These are phyloP conservation scores for Manacus vitellinus DNA, from an alignment of 2,113 vertebrate genomes.

Conservation along the genomic window DNA sequence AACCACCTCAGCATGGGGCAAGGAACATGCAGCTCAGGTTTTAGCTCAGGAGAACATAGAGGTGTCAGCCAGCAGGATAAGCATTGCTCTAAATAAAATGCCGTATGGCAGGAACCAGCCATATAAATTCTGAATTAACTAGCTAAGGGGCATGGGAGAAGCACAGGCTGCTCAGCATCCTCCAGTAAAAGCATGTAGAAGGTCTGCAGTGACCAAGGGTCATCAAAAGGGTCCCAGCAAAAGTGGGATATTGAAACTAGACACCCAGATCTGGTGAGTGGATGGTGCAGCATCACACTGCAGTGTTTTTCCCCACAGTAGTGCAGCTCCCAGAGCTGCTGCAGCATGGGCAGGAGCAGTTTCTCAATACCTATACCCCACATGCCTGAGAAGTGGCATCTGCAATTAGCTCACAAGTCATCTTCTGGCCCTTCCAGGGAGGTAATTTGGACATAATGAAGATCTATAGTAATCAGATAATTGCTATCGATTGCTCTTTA, in stretches of 20 bases:
- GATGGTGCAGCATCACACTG: fast-evolving
- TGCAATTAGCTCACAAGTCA: constrained; percentile 53
- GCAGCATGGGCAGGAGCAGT: fast-evolving
- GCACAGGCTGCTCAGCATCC: fast-evolving
- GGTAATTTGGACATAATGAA: constrained; percentile 77
- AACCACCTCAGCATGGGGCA: background rate
- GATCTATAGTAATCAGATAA: constrained; percentile 81
- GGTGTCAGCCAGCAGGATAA: background rate
- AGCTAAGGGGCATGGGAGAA: background rate
- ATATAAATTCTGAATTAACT: constrained; percentile 2
- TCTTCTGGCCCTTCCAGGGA: constrained; percentile 66
- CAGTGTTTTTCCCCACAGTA: background rate
- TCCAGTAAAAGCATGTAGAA: background rate
- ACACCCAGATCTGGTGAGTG: background rate
- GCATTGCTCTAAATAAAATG: background rate
- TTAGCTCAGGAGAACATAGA: background rate
- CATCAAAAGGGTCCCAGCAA: too few relatives aligned
- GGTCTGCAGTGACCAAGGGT: background rate
- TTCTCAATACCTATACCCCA: fast-evolving
- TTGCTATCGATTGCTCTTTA: constrained; percentile 78
- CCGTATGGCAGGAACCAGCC: background rate
- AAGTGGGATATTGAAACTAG: background rate
- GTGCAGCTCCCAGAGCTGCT: background rate
- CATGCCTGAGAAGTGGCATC: background rate
- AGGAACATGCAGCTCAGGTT: background rate